Evolutionary conservation across 2,888 invertebrate genomes (phyloP), one percentile per base, ranked within the genome.

Genomic region (Mesorhabditis spiculigera): DNA sequence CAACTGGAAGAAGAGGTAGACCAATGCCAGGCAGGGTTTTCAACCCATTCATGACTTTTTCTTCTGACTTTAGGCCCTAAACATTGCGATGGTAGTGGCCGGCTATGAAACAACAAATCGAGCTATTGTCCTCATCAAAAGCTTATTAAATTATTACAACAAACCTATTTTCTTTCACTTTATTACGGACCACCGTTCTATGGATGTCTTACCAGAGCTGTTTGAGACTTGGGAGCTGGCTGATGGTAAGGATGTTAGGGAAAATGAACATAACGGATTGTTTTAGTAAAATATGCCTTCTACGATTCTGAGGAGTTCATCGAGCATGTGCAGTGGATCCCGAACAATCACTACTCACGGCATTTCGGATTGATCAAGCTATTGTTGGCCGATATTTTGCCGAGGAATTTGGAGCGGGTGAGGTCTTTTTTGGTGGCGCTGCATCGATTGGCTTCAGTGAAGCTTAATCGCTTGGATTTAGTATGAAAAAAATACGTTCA

Each of bases 291-390:
- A 5, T 72, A 63, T 67, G 70, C 61, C 28, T 70, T 72, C 13
- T 70, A 76, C 64, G 68, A 73, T 41, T 65, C 74, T 43, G 69
- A 71, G 4, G 16, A 70, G 4, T 77, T 68, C 63, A 66, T 71
- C 8, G 63, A 68, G 3, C 43, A 72, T 4, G 73, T 78, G 3
- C 65, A 71, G 4, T 78, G 78, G 78, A 76, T 78, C 63, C 78
- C 77, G 6, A 78, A 77, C 42, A 61, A 61, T 41, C 78, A 78
- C 41, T 78, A 78, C 61, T 78, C 78, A 0, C 73, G 72, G 5
- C 63, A 70, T 4, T 76, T 71, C 43, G 77, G 75, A 13, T 61
- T 78, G 42, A 69, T 68, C 45, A 78, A 78, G 66, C 71, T 78
- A 6, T 13, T 77, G 43, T 65, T 78, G 44, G 73, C 78, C 5